Evolutionary conservation across 2,797 vertebrate genomes (phyloP).

Genomic region (Limnodromus scolopaceus): DNA sequence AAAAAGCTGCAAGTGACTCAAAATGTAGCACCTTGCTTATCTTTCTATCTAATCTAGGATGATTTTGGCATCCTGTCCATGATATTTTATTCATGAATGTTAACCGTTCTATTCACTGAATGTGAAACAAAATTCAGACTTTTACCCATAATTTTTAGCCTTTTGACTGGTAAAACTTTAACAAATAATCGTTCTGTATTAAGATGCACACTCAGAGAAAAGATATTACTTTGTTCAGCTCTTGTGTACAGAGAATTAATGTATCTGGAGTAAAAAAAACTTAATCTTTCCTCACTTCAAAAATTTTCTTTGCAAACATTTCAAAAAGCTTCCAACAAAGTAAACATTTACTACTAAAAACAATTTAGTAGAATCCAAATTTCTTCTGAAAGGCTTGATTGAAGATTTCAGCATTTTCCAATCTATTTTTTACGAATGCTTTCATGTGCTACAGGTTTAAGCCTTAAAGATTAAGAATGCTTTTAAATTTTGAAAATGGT

Average conservation of each 20-base stretch:
- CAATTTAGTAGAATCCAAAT: not conserved
- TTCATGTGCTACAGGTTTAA: not conserved
- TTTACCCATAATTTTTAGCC: not conserved
- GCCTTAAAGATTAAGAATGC: not conserved
- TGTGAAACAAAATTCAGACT: not conserved
- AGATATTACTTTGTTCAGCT: not conserved
- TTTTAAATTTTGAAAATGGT: not conserved
- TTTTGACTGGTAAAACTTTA: not conserved
- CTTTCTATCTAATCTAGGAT: not conserved
- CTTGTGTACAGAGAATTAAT: not conserved
- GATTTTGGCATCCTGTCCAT: not conserved
- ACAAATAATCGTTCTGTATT: not conserved
- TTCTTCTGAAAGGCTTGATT: not conserved
- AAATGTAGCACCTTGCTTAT: not conserved
- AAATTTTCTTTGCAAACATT: not conserved
- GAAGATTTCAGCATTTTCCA: not conserved
- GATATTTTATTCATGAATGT: not conserved
- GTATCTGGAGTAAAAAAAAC: not conserved
- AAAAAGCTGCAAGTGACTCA: not conserved
- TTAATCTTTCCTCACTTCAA: not conserved
- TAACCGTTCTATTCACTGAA: not conserved
- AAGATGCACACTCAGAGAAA: not conserved
- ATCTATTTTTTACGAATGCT: not conserved
- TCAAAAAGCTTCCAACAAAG: not conserved
- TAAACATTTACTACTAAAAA: not conserved